Evolutionary conservation across 2,113 vertebrate species (phyloP), one percentile per base, ranked within the genome.

Genomic region (Nycticryphes semicollaris): DNA sequence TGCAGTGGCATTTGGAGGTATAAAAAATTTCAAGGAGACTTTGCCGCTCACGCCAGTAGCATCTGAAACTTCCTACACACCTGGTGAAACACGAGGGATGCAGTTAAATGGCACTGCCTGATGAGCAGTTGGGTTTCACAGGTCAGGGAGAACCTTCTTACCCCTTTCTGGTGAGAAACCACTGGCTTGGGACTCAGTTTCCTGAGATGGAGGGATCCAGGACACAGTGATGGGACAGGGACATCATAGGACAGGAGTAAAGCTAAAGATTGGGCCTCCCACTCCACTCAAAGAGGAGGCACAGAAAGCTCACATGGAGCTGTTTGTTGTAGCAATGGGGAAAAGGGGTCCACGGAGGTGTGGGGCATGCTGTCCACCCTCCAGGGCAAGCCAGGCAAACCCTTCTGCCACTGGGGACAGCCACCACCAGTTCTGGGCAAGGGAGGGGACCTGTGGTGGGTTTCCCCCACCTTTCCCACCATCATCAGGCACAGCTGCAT

Each of bases 231-330:
- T 41, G n/a, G 51, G 53, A 67, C 45, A n/a, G 45, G 31, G 66
- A 50, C 41, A 23, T 23, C 1, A 0, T 16, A 54, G 13, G 3
- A n/a, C 11, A 53, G 48, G n/a, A 56, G 47, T 24, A 56, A 68
- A 72, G 31, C 24, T 23, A 15, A 18, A 18, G 51, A 78, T 77
- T 48, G 16, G 57, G 18, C n/a, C 59, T 77, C 33, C 13, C n/a
- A 59, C 45, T 30, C 18, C 25, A 12, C 6, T 1, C 4, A 14
- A 60, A 73, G 51, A 54, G 19, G 27, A 62, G 39, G 13, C 78
- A 51, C 41, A 85, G 47, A 35, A 18, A 24, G 48, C 28, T 79
- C 28, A 25, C 0, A 0, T 7, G 12, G 56, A 64, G 64, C 31
- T 60, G 15, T 30, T 76, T 28, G 25, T 41, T 18, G 50, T 56